Evolutionary conservation across 2,888 invertebrate genomes (phyloP).

Genomic region (Laothoe populi): DNA sequence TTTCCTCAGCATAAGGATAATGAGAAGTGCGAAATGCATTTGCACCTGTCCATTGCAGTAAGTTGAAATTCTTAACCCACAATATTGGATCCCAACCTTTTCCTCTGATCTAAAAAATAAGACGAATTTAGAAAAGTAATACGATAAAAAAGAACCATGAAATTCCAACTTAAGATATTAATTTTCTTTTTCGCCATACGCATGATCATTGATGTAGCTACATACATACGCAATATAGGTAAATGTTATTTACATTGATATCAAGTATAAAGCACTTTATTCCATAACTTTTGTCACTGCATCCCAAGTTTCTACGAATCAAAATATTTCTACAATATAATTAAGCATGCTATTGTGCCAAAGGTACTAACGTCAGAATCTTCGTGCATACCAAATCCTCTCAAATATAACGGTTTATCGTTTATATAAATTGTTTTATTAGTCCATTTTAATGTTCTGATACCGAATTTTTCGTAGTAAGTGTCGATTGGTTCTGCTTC

Average conservation of each 20-base stretch:
- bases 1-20: slow-evolving; percentile 99
- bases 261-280: no score
- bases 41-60: slow-evolving; percentile 97
- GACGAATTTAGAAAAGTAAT: neutral
- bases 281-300: no score
- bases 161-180: no score
- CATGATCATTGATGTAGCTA: no score
- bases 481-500: slow-evolving; percentile 86
- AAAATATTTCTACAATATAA: neutral
- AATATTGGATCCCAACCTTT: slow-evolving; percentile 96
- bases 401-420: slow-evolving; percentile 92
- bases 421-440: slow-evolving; percentile 92
- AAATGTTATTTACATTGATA: no score
- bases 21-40: slow-evolving; percentile 98
- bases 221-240: no score
- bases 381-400: slow-evolving; percentile 98
- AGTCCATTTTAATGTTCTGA: slow-evolving; percentile 92
- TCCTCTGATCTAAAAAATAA: slow-evolving; percentile 85
- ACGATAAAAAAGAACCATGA: no score
- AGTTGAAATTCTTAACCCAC: slow-evolving; percentile 95
- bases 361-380: slow-evolving; percentile 92
- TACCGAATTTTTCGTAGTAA: slow-evolving; percentile 94
- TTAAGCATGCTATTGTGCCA: neutral
- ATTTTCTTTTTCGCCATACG: no score
- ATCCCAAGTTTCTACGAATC: no score